Conservation (phyloP, 2,888 invertebrate genomes). For the Campoplex nolae region DNA sequence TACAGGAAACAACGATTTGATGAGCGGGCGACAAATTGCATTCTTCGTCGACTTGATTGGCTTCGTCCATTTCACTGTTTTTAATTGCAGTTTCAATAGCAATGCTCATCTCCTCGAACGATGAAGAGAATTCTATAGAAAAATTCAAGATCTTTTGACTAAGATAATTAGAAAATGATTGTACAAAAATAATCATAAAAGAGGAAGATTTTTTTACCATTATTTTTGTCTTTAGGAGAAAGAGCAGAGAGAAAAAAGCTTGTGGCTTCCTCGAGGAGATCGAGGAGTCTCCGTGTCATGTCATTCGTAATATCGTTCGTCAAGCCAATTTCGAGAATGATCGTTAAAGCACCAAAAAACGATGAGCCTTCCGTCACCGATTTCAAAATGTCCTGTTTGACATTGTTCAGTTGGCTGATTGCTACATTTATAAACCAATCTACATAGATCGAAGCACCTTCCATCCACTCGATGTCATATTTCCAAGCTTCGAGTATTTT, state of each 20-base stretch:
- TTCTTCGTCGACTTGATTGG: slow-evolving; percentile 83
- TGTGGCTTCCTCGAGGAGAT: slow-evolving; percentile 75
- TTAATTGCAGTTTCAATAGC: slow-evolving; percentile 88
- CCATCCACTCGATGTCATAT: not conserved
- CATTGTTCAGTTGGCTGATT: slow-evolving; percentile 77
- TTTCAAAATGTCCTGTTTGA: slow-evolving; percentile 82
- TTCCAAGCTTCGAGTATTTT: slow-evolving; percentile 85
- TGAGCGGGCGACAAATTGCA: slow-evolving; percentile 87
- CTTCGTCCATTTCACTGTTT: slow-evolving; percentile 79
- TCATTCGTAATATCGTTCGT: slow-evolving; percentile 53
- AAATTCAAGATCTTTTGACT: not conserved
- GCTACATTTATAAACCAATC: slow-evolving; percentile 77
- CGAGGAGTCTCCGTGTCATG: slow-evolving; percentile 71
- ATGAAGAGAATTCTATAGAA: slow-evolving; percentile 86
- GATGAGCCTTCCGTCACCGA: slow-evolving; percentile 82
- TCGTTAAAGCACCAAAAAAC: slow-evolving; percentile 83
- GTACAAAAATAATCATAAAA: not conserved
- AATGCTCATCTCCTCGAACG: slow-evolving; percentile 92
- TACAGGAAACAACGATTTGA: slow-evolving; percentile 90
- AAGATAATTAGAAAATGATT: not conserved
- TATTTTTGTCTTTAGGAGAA: slow-evolving; percentile 71
- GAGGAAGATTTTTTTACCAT: slow-evolving; percentile 27
- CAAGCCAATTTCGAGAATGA: slow-evolving; percentile 74
- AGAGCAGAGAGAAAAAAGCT: slow-evolving; percentile 77
- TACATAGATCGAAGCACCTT: not conserved